Percentiles rank a stretch among this genome's conserved stretches.
phyloP scores from a whole-genome alignment of 2,113 vertebrate genomes.

The Engystomops pustulosus region DNA sequence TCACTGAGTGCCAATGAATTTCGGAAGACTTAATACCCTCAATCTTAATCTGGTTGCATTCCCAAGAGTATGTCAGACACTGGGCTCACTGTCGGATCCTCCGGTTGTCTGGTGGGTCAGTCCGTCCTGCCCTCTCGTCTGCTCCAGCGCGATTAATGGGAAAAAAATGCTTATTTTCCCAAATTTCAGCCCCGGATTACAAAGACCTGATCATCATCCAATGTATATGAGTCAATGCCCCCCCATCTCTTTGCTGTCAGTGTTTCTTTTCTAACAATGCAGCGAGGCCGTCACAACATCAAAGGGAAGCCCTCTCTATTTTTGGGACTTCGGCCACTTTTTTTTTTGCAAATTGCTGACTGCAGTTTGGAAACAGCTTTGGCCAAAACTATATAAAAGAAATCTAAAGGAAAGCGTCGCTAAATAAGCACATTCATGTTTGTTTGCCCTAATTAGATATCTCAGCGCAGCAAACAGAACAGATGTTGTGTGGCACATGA shows the following conservation, averaged over 20 bases:
- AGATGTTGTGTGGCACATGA: constrained; percentile 39
- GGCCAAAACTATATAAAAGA: constrained; percentile 32
- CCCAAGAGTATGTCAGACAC: no score
- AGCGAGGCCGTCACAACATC: not conserved
- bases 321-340: constrained; percentile 11
- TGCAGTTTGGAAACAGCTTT: constrained; percentile 24
- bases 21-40: no score
- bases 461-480: constrained; percentile 44
- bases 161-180: not conserved
- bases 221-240: not conserved
- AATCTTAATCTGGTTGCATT: no score
- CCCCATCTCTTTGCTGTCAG: not conserved
- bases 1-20: no score
- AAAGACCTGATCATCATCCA: not conserved
- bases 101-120: no score
- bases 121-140: no score
- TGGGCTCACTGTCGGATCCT: no score
- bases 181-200: not conserved
- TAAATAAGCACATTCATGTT: constrained; percentile 49
- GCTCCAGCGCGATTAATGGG: no score
- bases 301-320: constrained; percentile 11
- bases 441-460: constrained; percentile 54
- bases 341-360: constrained; percentile 24
- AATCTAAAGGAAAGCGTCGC: constrained; percentile 31
- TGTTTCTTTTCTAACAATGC: not conserved